A percentile compares a stretch with the other conserved stretches of the same genome.
These are phyloP conservation scores for Rosalia funebris DNA, from an alignment of 2,888 invertebrate genomes.

Conservation along the genomic window DNA sequence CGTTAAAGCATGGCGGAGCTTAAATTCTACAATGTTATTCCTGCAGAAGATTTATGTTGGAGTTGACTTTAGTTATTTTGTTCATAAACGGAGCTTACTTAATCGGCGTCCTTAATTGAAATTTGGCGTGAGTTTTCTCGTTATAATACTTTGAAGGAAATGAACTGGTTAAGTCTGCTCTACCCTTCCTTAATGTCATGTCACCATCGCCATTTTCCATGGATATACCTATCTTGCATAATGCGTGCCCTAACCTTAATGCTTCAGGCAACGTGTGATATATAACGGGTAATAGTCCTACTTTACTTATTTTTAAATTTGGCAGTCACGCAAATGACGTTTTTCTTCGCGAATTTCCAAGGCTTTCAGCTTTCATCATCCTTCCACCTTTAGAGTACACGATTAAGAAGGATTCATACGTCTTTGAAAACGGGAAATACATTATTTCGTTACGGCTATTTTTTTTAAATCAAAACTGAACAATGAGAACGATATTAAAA, in stretches of 20 bases:
- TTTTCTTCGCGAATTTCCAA: constrained; percentile 1
- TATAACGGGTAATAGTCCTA: background rate
- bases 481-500: too few relatives aligned
- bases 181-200: constrained; percentile 42
- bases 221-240: constrained; percentile 24
- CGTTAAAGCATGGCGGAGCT: constrained; percentile 29
- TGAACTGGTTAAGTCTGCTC: constrained; percentile 45
- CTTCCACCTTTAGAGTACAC: too few relatives aligned
- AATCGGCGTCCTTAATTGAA: constrained; percentile 58
- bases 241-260: constrained; percentile 8
- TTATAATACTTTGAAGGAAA: constrained; percentile 48
- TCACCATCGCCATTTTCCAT: constrained; percentile 30
- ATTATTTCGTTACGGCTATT: too few relatives aligned
- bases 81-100: constrained; percentile 47
- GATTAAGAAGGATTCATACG: too few relatives aligned
- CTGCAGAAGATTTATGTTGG: constrained; percentile 53
- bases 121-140: constrained; percentile 47
- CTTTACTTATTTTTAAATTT: constrained; percentile 15
- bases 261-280: constrained; percentile 11
- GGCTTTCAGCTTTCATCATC: too few relatives aligned
- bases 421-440: too few relatives aligned
- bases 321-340: constrained; percentile 1
- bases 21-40: constrained; percentile 38
- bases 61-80: constrained; percentile 39
- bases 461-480: too few relatives aligned